Base-by-base conservation (phyloP, 2,888 invertebrate genomes). In the Lasioglossum malachurum region DNA sequence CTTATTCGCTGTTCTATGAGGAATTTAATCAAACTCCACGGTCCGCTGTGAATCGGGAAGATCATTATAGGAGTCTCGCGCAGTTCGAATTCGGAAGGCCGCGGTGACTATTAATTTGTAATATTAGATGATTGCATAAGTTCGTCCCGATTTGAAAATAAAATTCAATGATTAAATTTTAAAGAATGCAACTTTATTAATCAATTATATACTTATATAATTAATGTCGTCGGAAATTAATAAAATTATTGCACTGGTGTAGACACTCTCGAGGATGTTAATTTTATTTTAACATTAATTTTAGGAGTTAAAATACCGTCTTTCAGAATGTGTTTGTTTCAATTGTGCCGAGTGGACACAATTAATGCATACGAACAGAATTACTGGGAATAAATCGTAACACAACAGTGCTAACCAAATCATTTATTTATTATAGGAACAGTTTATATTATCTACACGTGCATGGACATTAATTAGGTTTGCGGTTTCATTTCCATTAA, bases 1-100 rank as follows among this genome's bases (percentile, higher is more conserved):
- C 31, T 72, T 69, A 31, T 41, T 64, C 23, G 19, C 57, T 74
- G 27, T 16, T n/a, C 49, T 49, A 12, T 35, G 49, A 44, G 35
- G 74, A 74, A 74, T 74, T 49, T 31, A 74, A 74, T 53, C 16
- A 53, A 74, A 49, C 49, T n/a, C 14, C 49, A 2, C 23, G 35
- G 12, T 35, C 10, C n/a, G 23, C 38, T 41, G 38, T 14, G 41
- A 71, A 41, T 41, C 67, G 7, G 10, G 38, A 19, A 31, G 31
- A 64, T 64, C 31, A 31, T 64, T 64, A 46, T 46, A 64, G 27
- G 7, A 31, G 16, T 14, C 1, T 27, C 60, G 27, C 2, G 0
- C 60, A 27, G 14, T 14, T 31, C 16, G 60, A 64, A 64, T 16
- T 27, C 12, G 27, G 57, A 60, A 4, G 4, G 57, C n/a, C 0